Evolutionary conservation across 2,797 vertebrate genomes (phyloP).

Genomic region (Ciconia nigra): DNA sequence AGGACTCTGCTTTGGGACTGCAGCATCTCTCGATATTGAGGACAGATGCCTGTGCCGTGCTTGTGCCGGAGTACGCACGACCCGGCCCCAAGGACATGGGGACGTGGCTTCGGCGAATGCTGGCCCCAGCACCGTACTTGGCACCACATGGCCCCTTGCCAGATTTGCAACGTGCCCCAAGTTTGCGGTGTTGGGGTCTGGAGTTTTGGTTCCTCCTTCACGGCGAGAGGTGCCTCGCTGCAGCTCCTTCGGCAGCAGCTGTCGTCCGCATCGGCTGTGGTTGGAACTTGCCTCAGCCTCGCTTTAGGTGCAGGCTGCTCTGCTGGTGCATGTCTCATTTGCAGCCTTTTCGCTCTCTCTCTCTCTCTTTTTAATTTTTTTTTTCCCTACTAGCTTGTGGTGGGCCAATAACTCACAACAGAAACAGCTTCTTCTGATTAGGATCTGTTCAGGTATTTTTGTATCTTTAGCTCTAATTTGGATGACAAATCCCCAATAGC

Average conservation of each 20-base stretch:
- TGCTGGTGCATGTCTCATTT: not conserved
- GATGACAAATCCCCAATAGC: slow-evolving; percentile 20
- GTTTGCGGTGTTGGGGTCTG: not conserved
- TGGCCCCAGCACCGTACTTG: not conserved
- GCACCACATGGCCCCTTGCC: not conserved
- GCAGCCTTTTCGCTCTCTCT: not conserved
- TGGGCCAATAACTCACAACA: not conserved
- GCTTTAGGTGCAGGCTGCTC: not conserved
- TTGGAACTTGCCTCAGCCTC: not conserved
- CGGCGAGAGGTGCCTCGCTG: not conserved
- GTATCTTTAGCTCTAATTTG: slow-evolving; percentile 36
- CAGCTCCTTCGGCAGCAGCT: not conserved
- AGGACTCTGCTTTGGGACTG: not conserved
- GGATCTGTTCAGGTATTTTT: slow-evolving; percentile 23
- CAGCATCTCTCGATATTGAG: not conserved
- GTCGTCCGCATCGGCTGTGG: accelerated
- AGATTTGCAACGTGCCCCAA: not conserved
- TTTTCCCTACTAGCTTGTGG: not conserved
- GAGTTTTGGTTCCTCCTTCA: not conserved
- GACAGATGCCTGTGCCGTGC: accelerated
- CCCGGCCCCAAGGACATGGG: accelerated
- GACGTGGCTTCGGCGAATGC: accelerated
- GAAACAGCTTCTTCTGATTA: slow-evolving; percentile 27
- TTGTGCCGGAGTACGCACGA: accelerated
- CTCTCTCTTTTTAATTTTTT: too few species aligned